These are phyloP conservation scores for Strigamia crassipes DNA, from an alignment of 2,888 invertebrate genomes.

Conservation along the genomic window DNA sequence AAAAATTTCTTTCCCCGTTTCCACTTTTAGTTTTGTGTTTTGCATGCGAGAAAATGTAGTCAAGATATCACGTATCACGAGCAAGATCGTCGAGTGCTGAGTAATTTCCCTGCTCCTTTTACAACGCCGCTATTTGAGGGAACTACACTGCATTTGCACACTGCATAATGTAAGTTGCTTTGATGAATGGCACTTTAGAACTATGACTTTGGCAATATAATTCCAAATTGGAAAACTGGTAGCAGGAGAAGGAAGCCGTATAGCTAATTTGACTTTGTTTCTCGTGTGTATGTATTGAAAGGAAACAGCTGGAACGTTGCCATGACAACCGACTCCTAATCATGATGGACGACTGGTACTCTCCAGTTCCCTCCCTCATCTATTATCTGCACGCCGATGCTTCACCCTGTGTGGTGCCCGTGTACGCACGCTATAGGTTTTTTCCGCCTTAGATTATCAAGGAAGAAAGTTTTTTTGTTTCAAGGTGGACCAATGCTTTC, in stretches of 20 bases:
- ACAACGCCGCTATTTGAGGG: not conserved
- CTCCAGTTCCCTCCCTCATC: slow-evolving; percentile 20
- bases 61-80: slow-evolving; percentile 17
- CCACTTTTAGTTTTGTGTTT: not conserved
- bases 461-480: not conserved
- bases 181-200: slow-evolving; percentile 15
- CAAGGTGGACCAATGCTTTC: not conserved
- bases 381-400: slow-evolving; percentile 31
- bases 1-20: not conserved
- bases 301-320: slow-evolving; percentile 37
- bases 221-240: slow-evolving; percentile 31
- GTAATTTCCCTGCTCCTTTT: not conserved
- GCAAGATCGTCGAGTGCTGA: slow-evolving; percentile 5
- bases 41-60: slow-evolving; percentile 5
- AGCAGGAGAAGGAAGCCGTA: slow-evolving; percentile 9
- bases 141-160: not conserved
- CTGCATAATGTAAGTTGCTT: slow-evolving; percentile 6
- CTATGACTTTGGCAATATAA: slow-evolving; percentile 32
- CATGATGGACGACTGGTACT: slow-evolving; percentile 28
- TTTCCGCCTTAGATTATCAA: not conserved
- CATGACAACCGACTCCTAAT: slow-evolving; percentile 31
- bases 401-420: not conserved
- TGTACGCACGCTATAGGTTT: not conserved
- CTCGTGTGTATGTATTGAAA: slow-evolving; percentile 28
- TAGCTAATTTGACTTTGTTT: slow-evolving; percentile 35